These are phyloP conservation scores for Plumapathes pennacea DNA, from an alignment of 92 coral and sea anemone species.

Conservation along the genomic window DNA sequence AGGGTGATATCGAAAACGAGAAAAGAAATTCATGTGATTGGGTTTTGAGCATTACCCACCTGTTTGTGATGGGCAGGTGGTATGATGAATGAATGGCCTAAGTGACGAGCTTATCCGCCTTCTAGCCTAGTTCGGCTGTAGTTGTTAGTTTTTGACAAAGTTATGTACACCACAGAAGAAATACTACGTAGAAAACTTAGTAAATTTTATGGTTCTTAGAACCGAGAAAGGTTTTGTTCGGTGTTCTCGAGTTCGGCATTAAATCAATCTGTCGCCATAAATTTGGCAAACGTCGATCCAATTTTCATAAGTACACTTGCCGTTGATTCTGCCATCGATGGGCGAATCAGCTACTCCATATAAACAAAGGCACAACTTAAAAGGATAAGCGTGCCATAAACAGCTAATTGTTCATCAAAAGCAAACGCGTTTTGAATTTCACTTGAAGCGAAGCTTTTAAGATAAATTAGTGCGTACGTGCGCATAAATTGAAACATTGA, in stretches of 20 bases:
- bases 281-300: slow-evolving; percentile 17
- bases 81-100: too few relatives aligned
- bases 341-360: slow-evolving; percentile 45
- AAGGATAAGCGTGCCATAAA: slow-evolving; percentile 5
- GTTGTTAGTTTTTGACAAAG: neutral
- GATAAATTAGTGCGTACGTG: too few relatives aligned
- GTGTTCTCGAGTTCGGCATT: slow-evolving; percentile 12
- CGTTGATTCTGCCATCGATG: neutral
- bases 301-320: slow-evolving; percentile 35
- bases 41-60: neutral
- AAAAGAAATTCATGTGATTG: neutral
- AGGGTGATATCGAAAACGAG: neutral
- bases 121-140: too few relatives aligned
- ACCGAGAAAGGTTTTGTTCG: neutral
- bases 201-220: neutral
- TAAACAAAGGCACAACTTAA: slow-evolving; percentile 48
- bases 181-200: neutral
- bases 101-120: too few relatives aligned
- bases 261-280: slow-evolving; percentile 18
- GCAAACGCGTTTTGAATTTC: neutral
- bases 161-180: neutral
- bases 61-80: neutral
- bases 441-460: neutral
- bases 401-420: slow-evolving; percentile 12
- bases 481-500: too few relatives aligned